Percentiles rank a stretch among this genome's conserved stretches.
Evolutionary conservation across 2,888 invertebrate genomes (phyloP).

Genomic region (Melieria picta): DNA sequence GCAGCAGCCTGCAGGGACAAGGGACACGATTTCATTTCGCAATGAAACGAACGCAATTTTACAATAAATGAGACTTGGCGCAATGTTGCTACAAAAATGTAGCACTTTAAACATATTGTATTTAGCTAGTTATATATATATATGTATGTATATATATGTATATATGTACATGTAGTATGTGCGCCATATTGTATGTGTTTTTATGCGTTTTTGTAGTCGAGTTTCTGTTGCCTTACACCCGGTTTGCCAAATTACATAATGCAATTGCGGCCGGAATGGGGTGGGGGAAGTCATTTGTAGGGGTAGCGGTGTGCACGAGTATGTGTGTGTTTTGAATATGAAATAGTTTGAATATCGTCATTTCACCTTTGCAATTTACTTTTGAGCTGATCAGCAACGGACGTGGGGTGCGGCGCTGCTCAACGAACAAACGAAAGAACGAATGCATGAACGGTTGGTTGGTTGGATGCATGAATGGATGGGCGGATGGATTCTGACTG

Average conservation of each 20-base stretch:
- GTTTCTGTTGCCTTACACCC: neutral
- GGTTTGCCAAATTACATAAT: constrained; percentile 4
- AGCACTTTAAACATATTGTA: no score
- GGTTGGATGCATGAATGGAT: no score
- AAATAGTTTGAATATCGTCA: constrained; percentile 31
- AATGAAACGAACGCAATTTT: no score
- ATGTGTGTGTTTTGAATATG: constrained; percentile 33
- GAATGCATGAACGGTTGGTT: no score
- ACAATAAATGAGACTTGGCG: no score
- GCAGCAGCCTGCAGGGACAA: no score
- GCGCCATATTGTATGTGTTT: neutral
- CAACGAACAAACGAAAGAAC: no score
- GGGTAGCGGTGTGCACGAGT: neutral
- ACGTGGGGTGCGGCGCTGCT: no score
- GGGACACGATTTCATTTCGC: no score
- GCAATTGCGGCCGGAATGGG: neutral
- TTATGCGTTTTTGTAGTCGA: neutral
- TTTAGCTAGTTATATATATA: neutral
- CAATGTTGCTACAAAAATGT: no score
- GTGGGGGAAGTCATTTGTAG: neutral
- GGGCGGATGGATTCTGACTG: no score
- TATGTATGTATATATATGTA: neutral
- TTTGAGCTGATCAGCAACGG: neutral
- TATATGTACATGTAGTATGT: neutral
- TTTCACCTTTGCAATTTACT: constrained; percentile 31